Evolutionary conservation across 2,113 vertebrate genomes (phyloP), one percentile per base, ranked within the genome.

Genomic region (Acinonyx jubatus): DNA sequence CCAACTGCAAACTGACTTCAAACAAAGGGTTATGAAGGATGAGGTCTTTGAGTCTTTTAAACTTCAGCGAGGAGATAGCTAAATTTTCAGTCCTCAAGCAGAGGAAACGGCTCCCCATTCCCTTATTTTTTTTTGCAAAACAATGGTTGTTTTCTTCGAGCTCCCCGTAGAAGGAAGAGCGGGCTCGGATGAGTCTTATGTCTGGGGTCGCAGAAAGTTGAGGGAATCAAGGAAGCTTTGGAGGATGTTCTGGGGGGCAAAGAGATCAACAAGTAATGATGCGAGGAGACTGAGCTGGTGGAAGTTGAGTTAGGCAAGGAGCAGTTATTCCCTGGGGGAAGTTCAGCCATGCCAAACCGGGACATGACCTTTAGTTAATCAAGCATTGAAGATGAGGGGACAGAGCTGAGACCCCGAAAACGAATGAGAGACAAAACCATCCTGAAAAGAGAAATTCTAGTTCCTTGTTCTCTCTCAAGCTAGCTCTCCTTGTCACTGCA

Each of bases 1-100:
- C 21, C 76, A 45, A 31, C n/a, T 94, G 83, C 81, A 96, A 95
- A 94, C 25, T 84, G 89, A 90, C 68, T 89, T 97, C 71, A 94
- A 80, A 89, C 41, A 84, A 84, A 96, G 65, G 45, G 18, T 81
- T 92, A 55, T 74, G 38, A 96, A 78, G n/a, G 31, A 89, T 10
- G 21, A 33, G 29, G 11, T 85, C 65, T 79, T 29, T 14, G 38
- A 88, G 48, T 88, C 82, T 48, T 89, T 84, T 66, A 33, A 50
- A 33, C 9, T 50, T 94, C 6, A 45, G 36, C 19, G 27, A 4
- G 23, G 45, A 91, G 63, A 19, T 4, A 31, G 79, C 52, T 88
- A 50, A 41, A 57, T 45, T 96, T 57, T 93, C 57, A 52, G 45
- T 50, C 25, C 13, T 45, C 23, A 36, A 83, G 85, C 6, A 45